Conservation (phyloP, 2,888 invertebrate genomes). For the Philhelius pedissequus region DNA sequence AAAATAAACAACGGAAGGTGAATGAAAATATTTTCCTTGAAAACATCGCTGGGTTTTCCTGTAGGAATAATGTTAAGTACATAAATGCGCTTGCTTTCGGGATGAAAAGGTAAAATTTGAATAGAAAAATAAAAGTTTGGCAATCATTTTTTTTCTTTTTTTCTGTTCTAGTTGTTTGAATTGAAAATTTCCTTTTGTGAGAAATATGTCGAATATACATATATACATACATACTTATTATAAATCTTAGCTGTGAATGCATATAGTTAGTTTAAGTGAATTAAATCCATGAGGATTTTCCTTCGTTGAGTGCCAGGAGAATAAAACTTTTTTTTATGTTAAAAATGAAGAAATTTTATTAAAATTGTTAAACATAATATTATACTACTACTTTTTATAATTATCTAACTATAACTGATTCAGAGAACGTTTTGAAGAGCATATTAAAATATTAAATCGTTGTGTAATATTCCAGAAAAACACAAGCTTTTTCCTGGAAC, state of each 20-base stretch:
- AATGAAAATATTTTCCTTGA: conserved; percentile 13
- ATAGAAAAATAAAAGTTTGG: conserved; percentile 16
- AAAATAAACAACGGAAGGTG: conserved; percentile 24
- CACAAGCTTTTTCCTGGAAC: no score
- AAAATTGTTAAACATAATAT: no score
- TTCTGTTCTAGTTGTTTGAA: background rate
- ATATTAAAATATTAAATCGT: no score
- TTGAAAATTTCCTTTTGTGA: background rate
- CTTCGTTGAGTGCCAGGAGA: background rate
- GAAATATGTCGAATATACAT: no score
- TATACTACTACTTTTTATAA: no score
- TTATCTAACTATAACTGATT: no score
- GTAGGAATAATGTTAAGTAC: background rate
- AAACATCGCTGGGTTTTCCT: conserved; percentile 15
- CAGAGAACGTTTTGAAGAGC: no score
- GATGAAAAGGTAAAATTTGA: background rate
- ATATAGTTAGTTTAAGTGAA: background rate
- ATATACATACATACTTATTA: no score
- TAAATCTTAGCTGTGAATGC: background rate
- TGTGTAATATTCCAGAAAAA: no score
- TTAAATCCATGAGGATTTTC: background rate
- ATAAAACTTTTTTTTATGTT: background rate
- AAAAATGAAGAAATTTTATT: no score
- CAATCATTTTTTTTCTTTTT: background rate
- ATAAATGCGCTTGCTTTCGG: background rate